Evolutionary conservation across 2,113 vertebrate genomes (phyloP).

Genomic region (Ammospiza nelsoni): DNA sequence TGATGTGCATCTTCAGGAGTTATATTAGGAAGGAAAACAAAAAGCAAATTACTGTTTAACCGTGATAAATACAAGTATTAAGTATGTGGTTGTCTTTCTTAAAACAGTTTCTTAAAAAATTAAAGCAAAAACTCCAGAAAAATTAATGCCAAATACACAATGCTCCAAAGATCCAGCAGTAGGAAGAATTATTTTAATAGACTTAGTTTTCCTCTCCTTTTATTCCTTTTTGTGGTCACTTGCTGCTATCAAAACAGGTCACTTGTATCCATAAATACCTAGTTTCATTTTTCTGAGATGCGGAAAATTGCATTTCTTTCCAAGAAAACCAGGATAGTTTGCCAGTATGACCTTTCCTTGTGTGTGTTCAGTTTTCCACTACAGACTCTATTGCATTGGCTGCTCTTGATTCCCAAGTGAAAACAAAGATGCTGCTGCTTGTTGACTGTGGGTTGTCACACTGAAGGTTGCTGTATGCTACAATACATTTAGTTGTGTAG

Average conservation of each 20-base stretch:
- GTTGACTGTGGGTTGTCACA: neutral
- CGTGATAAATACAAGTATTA: neutral
- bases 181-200: neutral
- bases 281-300: neutral
- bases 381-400: neutral
- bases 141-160: neutral
- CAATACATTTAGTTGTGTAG: neutral
- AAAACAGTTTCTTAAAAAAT: neutral
- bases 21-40: neutral
- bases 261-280: neutral
- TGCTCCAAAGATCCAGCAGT: neutral
- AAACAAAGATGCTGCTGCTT: neutral
- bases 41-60: neutral
- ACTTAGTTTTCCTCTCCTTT: neutral
- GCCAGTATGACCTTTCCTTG: neutral
- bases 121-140: neutral
- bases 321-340: neutral
- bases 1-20: neutral
- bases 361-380: neutral
- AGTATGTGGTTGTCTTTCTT: neutral
- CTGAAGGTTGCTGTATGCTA: neutral
- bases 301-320: neutral
- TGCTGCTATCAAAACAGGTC: neutral
- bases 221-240: neutral
- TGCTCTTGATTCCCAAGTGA: neutral